Conservation (phyloP, 2,797 vertebrate genomes). For the Phoeniculus purpureus region DNA sequence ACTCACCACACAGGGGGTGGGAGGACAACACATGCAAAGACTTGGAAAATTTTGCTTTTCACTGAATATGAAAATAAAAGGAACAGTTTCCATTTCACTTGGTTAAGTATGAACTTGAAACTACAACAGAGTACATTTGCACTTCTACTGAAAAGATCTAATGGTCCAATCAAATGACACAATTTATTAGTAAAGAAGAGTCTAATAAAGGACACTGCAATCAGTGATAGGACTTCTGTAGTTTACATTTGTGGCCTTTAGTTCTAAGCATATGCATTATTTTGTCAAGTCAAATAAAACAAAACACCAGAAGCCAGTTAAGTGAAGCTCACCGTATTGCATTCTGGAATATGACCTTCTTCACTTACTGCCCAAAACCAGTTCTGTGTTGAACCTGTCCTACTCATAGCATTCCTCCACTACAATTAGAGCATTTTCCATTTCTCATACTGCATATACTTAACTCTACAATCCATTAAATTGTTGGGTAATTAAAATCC, state of each 20-base stretch:
- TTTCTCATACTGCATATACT: not conserved
- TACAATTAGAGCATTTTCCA: not conserved
- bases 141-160: not conserved
- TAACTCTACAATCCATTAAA: not conserved
- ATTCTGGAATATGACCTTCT: not conserved
- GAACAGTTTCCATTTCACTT: not conserved
- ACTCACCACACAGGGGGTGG: not conserved
- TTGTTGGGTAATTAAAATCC: constrained; percentile 32
- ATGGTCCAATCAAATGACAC: not conserved
- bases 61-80: not conserved
- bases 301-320: not conserved
- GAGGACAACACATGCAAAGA: fast-evolving
- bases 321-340: fast-evolving
- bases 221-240: not conserved
- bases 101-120: not conserved
- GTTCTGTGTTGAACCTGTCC: not conserved
- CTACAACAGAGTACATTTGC: not conserved
- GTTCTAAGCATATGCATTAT: not conserved
- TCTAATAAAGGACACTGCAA: not conserved
- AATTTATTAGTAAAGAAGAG: not conserved
- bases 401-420: not conserved
- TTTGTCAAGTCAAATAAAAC: not conserved
- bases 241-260: not conserved
- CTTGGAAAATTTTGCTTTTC: not conserved
- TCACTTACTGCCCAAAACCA: not conserved